Percentiles rank a stretch among this genome's conserved stretches.
Evolutionary conservation across 2,113 vertebrate genomes (phyloP).

Genomic region (Ageneiosus marmoratus): DNA sequence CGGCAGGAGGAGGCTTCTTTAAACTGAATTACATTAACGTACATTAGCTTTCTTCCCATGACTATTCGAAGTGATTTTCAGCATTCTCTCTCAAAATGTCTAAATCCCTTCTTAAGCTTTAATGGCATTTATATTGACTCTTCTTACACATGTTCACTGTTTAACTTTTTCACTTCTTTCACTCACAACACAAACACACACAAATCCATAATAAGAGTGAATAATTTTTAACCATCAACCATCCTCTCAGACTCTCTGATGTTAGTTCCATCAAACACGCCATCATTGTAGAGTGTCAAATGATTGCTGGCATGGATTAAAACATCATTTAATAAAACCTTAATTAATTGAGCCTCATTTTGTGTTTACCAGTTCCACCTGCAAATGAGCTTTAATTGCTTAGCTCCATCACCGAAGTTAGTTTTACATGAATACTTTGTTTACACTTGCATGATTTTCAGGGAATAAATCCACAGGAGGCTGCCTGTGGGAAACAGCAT

Average conservation of each 20-base stretch:
- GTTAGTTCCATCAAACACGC: not conserved
- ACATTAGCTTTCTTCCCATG: conserved; percentile 72
- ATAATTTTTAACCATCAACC: not conserved
- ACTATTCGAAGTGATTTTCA: conserved; percentile 73
- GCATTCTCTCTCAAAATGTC: conserved; percentile 64
- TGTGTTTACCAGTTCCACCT: conserved; percentile 5
- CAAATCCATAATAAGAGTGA: not conserved
- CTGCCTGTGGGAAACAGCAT: conserved; percentile 27
- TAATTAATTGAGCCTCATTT: not conserved
- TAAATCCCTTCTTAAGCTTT: conserved; percentile 73
- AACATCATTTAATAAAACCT: conserved; percentile 4
- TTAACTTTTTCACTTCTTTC: not conserved
- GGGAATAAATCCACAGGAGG: conserved; percentile 28
- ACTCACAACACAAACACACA: conserved; percentile 3
- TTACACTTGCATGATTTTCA: conserved; percentile 7
- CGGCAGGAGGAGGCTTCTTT: conserved; percentile 70
- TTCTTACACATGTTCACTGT: conserved; percentile 50
- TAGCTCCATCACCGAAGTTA: not conserved
- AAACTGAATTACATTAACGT: conserved; percentile 77
- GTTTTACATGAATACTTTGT: not conserved
- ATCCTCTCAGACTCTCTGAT: not conserved
- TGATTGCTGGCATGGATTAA: not conserved
- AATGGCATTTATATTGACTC: conserved; percentile 73
- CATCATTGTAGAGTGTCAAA: conserved; percentile 17
- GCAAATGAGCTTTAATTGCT: conserved; percentile 1